Base-by-base conservation (phyloP, 1,140 invertebrate species). In the Stenopsyche tienmushanensis region DNA sequence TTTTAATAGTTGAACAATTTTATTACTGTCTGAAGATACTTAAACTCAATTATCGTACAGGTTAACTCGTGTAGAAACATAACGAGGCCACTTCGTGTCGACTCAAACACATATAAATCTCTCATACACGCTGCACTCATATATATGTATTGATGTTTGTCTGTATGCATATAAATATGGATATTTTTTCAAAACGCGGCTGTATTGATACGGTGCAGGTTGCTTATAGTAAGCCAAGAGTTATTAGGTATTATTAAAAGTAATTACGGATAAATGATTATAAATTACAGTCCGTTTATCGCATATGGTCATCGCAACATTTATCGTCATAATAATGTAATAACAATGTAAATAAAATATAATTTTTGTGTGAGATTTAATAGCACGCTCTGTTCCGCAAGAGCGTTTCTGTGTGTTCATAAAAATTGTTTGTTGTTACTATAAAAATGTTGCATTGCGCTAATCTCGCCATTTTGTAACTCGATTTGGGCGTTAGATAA, bases 261-360 rank as follows among this genome's bases (percentile, higher is more conserved):
- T 64, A 67, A 67, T 67, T 67, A 67, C 54, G 34, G 26, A 59
- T 57, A 64, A 67, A 67, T 67, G 57, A 67, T 60, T 59, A 67
- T 67, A 67, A 67, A 67, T 67, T 67, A 67, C 49, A 8, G 60
- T 21, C 8, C 62, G 24, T 64, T 64, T 64, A 64, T 64, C 62
- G 52, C 62, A 25, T 55, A 64, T 64, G 62, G 62, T 55, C 62
- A 64, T 64, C 62, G 52, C 39, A 10, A 13, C 50, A 20, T 64
- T 64, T 64, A 54, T 42, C 24, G 44, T 42, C 8, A 2, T 44
- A 3, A 39, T 20, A 23, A 25, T 13, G 24, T 44, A 58, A 58
- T 58, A 44, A 44, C 55, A 39, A 58, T 44, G 34, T 58, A 58
- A 34, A 55, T 34, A 55, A 49, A 34, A 34, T 3, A 25, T 20